Evolutionary conservation across 2,113 vertebrate genomes (phyloP).

Genomic region (Microtus richardsoni): DNA sequence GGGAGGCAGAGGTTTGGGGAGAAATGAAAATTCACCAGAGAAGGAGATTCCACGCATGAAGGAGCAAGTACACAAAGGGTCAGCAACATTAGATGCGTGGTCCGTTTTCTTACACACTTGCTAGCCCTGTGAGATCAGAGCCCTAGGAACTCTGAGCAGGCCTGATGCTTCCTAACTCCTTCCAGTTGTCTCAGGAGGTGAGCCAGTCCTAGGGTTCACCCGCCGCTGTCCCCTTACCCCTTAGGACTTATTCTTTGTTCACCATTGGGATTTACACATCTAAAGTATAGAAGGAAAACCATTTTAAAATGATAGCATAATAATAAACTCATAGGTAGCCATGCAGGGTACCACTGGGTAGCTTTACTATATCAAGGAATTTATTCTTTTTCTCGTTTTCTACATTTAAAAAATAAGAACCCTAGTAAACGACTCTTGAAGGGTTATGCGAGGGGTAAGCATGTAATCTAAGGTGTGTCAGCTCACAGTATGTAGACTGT

Average conservation of each 20-base stretch:
- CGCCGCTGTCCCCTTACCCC: rapidly evolving
- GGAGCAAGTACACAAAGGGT: neutral
- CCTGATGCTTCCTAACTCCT: neutral
- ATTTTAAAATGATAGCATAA: neutral
- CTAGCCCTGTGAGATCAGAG: neutral
- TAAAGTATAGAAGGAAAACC: neutral
- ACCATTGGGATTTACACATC: neutral
- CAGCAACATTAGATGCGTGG: neutral
- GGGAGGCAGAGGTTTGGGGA: neutral
- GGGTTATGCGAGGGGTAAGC: neutral
- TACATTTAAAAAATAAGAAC: neutral
- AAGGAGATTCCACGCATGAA: neutral
- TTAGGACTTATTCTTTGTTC: neutral
- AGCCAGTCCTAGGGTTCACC: neutral
- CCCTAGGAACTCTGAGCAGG: neutral
- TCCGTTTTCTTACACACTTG: neutral
- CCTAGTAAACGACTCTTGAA: neutral
- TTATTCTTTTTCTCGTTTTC: conserved; percentile 11
- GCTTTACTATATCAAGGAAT: neutral
- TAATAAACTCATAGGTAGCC: neutral
- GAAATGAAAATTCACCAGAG: neutral
- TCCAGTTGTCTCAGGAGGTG: neutral
- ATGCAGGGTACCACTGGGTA: neutral
- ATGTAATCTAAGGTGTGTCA: neutral
- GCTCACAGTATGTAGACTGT: neutral